Base-by-base conservation (phyloP, 2,797 vertebrate species). In the Odontamblyopus rebecca region DNA sequence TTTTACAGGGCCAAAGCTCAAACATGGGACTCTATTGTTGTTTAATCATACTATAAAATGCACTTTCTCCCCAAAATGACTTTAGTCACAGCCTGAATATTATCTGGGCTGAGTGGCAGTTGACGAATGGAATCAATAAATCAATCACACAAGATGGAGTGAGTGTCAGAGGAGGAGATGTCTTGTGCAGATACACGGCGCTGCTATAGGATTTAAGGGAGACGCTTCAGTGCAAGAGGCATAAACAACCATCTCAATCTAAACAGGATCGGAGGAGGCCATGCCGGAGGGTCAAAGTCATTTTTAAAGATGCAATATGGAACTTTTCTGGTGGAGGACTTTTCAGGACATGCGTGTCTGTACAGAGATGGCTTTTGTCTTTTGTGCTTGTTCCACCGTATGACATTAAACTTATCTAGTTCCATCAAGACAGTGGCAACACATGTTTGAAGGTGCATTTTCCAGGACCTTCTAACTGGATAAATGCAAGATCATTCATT, bases 121-220 rank as follows among this genome's bases (percentile, higher is more conserved):
- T 81, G 82, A 85, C 72, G 81, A 84, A 87, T 84, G 56, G 74
- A 81, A 88, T 86, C 81, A 69, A 83, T 77, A 73, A 84, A 83
- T 85, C 77, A 71, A 82, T 79, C 81, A 71, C 35, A 70, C 67
- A 77, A 77, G 80, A 81, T 75, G 85, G 78, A 85, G 72, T 0
- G 9, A 18, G 68, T 68, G 78, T 80, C 79, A 78, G 71, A 79
- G 83, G 6, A 30, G 81, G 67, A 59, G 62, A 79, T 67, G 4
- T 1, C 12, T 4, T 38, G 3, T 6, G 35, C 13, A 66, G 78
- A 80, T 71, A 27, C 5, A 16, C 38, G 53, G 79, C 78, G 32
- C 54, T 23, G 27, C 71, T 71, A 69, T n/a, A 11, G 68, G 64
- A 68, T 76, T 30, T 11, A 5, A 30, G 6, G 59, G 16, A 54